phyloP scores from a whole-genome alignment of 2,888 invertebrate species.

The Adelphocoris suturalis region DNA sequence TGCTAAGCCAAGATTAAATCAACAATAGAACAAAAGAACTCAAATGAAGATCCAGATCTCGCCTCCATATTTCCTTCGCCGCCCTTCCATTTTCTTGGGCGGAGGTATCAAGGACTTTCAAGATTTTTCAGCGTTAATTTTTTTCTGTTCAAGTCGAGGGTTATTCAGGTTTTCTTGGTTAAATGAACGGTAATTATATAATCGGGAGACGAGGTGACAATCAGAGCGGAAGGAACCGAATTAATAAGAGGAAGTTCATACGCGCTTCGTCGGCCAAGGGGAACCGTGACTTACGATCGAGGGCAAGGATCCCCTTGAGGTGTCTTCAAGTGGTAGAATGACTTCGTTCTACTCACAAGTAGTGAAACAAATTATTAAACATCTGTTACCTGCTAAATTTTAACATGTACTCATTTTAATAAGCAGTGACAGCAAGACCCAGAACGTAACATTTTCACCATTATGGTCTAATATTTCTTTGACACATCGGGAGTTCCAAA shows the following conservation, averaged over 20 bases:
- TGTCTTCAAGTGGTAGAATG: slow-evolving; percentile 16
- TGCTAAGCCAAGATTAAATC: slow-evolving; percentile 44
- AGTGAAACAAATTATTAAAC: too few species aligned
- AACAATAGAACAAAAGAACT: slow-evolving; percentile 67
- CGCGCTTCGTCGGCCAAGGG: slow-evolving; percentile 59
- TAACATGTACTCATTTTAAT: too few species aligned
- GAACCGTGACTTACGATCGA: slow-evolving; percentile 67
- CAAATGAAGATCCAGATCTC: not conserved
- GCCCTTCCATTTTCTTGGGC: not conserved
- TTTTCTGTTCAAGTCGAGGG: not conserved
- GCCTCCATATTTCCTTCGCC: not conserved
- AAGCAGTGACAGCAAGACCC: too few species aligned
- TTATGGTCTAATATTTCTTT: too few species aligned
- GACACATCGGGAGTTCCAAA: too few species aligned
- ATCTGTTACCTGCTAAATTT: too few species aligned
- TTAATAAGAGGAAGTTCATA: slow-evolving; percentile 66
- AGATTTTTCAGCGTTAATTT: not conserved
- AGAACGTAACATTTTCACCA: too few species aligned
- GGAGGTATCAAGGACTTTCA: not conserved
- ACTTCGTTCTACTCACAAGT: not conserved
- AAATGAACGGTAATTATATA: slow-evolving; percentile 52
- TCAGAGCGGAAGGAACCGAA: slow-evolving; percentile 70
- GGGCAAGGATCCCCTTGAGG: slow-evolving; percentile 40
- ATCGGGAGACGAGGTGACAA: slow-evolving; percentile 40
- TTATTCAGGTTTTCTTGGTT: slow-evolving; percentile 22